phyloP scores from a whole-genome alignment of 2,888 invertebrate genomes.

The Chloroclysta siterata region DNA sequence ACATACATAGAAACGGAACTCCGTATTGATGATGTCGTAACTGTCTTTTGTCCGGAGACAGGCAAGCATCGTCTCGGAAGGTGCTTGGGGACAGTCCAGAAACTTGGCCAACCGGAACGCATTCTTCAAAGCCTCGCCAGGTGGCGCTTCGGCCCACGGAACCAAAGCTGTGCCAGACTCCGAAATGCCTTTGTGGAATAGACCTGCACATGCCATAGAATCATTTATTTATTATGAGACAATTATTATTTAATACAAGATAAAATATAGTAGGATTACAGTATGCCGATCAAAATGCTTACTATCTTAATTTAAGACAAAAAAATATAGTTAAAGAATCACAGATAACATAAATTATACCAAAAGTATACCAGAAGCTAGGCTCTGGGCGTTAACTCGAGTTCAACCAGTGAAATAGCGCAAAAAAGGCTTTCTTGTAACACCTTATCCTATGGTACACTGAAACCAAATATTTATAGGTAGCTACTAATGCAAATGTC shows the following conservation, averaged over 20 bases:
- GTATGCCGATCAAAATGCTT: too few relatives aligned
- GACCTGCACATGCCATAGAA: slow-evolving; percentile 68
- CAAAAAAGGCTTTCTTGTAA: too few relatives aligned
- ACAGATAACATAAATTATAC: too few relatives aligned
- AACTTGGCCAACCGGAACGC: slow-evolving; percentile 86
- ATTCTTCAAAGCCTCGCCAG: slow-evolving; percentile 84
- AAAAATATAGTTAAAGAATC: too few relatives aligned
- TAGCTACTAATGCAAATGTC: too few relatives aligned
- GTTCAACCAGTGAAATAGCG: too few relatives aligned
- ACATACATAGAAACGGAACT: slow-evolving; percentile 88
- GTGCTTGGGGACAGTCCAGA: slow-evolving; percentile 84
- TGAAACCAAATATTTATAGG: too few relatives aligned
- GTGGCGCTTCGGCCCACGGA: slow-evolving; percentile 87
- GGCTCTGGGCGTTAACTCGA: too few relatives aligned
- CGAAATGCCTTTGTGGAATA: slow-evolving; percentile 90
- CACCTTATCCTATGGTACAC: too few relatives aligned
- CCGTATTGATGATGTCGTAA: slow-evolving; percentile 86
- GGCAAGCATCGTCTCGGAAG: slow-evolving; percentile 80
- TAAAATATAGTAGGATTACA: too few relatives aligned
- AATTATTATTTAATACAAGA: background rate
- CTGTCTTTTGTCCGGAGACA: slow-evolving; percentile 87
- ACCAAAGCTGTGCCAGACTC: slow-evolving; percentile 90
- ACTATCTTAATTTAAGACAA: too few relatives aligned
- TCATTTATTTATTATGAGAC: background rate
- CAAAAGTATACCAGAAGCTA: too few relatives aligned